These are phyloP conservation scores for Nestor notabilis DNA, from an alignment of 2,113 vertebrate species.

Conservation along the genomic window DNA sequence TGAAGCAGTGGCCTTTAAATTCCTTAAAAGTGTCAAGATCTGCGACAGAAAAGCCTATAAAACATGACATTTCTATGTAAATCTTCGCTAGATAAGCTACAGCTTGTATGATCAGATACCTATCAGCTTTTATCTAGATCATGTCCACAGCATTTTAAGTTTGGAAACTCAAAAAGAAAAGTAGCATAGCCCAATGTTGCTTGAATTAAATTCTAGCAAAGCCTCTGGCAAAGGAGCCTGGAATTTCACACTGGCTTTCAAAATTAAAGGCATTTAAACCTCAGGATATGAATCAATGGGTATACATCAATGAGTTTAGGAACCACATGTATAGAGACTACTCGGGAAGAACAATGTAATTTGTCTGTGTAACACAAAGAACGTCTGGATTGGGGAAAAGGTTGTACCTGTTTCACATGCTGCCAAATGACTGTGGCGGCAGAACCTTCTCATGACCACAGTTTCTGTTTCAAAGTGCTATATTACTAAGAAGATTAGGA, in stretches of 20 bases:
- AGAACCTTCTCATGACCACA: background rate
- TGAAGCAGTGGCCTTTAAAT: background rate
- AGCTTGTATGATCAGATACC: background rate
- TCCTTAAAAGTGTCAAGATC: background rate
- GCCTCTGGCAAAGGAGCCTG: background rate
- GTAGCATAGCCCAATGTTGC: background rate
- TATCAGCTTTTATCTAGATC: background rate
- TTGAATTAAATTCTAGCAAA: background rate
- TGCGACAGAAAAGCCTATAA: background rate
- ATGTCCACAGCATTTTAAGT: background rate
- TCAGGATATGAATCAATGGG: background rate
- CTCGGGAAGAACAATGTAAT: background rate
- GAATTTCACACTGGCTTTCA: background rate
- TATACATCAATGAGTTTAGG: background rate
- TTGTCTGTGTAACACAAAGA: background rate
- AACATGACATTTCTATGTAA: background rate
- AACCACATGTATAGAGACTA: background rate
- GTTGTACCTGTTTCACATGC: fast-evolving
- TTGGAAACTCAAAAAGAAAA: background rate
- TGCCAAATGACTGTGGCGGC: background rate
- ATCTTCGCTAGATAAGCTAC: background rate
- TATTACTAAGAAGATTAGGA: conserved; percentile 42
- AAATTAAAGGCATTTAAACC: background rate
- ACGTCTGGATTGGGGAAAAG: background rate
- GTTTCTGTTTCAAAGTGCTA: conserved; percentile 37